Base-by-base conservation (phyloP, 2,797 vertebrate species). In the Scarus forsteni region DNA sequence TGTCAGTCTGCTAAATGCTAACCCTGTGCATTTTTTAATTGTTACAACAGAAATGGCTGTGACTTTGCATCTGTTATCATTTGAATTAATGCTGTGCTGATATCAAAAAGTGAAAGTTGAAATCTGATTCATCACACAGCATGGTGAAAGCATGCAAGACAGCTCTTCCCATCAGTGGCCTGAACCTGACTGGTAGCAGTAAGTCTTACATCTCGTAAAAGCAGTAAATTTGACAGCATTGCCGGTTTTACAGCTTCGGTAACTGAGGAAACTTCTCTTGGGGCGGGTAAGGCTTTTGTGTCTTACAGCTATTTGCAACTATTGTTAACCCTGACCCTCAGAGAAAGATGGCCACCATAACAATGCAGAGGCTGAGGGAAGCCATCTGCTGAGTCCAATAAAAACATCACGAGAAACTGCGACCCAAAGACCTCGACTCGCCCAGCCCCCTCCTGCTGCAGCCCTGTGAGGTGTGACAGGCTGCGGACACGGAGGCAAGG, bases 301-400 rank as follows among this genome's bases (percentile, higher is more conserved):
- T 77, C 64, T 80, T 80, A 58, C 60, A 72, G 63, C 80, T 61
- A 84, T 75, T 69, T 67, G 73, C 70, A 60, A 67, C 88, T 60
- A 91, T 92, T 92, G 93, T 94, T 88, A 87, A 85, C 68, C 58
- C 70, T 90, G 88, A 92, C 90, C 89, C 85, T 51, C 56, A 18
- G 79, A 85, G 82, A 81, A 88, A 86, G 84, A 92, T 85, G 83
- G 77, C 81, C 66, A 55, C 67, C 85, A 77, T 78, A 77, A 92
- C 87, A 92, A 91, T 85, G 70, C 83, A 71, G 60, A 69, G 84
- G 72, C 77, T 81, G 79, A 86, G 87, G 87, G 81, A 85, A 88
- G 86, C 92, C 93, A 94, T 95, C 93, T 94, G 93, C 83, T 89
- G 74, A 63, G 79, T 81, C 89, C 89, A 92, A 88, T 94, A 92